Percentiles rank a stretch among this genome's conserved stretches.
phyloP scores from a whole-genome alignment of 2,797 vertebrate genomes.

The Adelosebastes latens region DNA sequence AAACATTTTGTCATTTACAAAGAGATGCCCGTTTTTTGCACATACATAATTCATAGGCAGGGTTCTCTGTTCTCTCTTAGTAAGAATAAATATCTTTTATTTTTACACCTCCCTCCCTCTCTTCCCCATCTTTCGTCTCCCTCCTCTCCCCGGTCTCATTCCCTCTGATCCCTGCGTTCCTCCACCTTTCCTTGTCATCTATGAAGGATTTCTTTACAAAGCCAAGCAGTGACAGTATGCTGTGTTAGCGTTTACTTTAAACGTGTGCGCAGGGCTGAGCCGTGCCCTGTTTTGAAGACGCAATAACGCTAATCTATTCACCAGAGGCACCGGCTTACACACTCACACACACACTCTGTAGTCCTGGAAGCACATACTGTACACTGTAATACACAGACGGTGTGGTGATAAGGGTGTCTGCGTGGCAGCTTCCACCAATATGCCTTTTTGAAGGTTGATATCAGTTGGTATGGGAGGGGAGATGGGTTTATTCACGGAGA shows the following conservation, averaged over 20 bases:
- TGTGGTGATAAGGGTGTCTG: neutral
- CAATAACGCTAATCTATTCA: constrained; percentile 30
- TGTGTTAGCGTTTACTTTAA: constrained; percentile 46
- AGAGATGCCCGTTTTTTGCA: constrained; percentile 6
- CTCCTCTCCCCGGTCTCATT: neutral
- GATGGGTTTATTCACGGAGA: neutral
- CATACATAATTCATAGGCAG: constrained; percentile 35
- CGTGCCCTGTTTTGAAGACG: constrained; percentile 30
- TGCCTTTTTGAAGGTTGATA: constrained; percentile 7
- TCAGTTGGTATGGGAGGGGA: neutral
- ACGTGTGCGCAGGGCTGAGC: neutral
- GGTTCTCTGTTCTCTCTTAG: constrained; percentile 23
- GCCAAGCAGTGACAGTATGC: constrained; percentile 35
- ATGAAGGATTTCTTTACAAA: constrained; percentile 45
- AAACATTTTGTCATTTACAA: constrained; percentile 34
- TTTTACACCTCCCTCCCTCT: constrained; percentile 10
- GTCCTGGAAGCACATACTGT: constrained; percentile 3
- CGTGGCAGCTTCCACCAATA: neutral
- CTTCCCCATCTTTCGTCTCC: neutral
- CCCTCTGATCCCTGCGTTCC: constrained; percentile 25
- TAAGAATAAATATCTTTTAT: constrained; percentile 31
- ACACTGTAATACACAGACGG: constrained; percentile 1
- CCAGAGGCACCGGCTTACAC: neutral
- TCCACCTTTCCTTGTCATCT: constrained; percentile 30
- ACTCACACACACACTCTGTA: neutral